These are phyloP conservation scores for Synodontis membranacea DNA, from an alignment of 2,113 vertebrate genomes.

Conservation along the genomic window DNA sequence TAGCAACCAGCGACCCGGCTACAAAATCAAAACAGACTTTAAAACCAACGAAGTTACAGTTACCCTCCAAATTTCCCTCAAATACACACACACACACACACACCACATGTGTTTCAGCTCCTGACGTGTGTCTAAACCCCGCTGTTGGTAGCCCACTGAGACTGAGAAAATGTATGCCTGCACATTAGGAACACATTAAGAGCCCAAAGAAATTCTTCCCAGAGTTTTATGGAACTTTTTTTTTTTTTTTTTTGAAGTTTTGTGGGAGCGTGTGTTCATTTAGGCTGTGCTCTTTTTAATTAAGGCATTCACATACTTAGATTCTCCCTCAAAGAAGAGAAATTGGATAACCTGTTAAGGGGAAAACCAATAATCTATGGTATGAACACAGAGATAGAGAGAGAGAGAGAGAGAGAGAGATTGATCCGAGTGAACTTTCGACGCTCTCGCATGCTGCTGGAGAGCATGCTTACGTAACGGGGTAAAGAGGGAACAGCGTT, in stretches of 20 bases:
- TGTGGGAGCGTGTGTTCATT: too few species aligned
- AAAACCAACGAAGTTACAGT: constrained; percentile 14
- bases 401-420: neutral
- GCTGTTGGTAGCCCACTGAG: neutral
- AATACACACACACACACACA: neutral
- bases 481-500: constrained; percentile 10
- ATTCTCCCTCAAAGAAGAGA: neutral
- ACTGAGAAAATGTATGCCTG: neutral
- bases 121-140: neutral
- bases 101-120: constrained; percentile 5
- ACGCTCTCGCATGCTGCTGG: constrained; percentile 1
- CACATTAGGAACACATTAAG: constrained; percentile 5
- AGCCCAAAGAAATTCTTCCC: neutral
- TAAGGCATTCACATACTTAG: neutral
- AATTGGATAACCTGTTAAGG: constrained; percentile 30
- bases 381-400: constrained; percentile 3
- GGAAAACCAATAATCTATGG: constrained; percentile 23
- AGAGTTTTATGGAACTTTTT: constrained; percentile 7
- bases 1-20: constrained; percentile 33
- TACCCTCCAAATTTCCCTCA: neutral
- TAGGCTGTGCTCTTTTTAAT: neutral
- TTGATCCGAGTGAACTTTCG: constrained; percentile 50
- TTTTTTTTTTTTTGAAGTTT: neutral
- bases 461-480: constrained; percentile 39
- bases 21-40: constrained; percentile 42